These are phyloP conservation scores for Pristionchus pacificus DNA, from an alignment of 1,140 invertebrate species.

Conservation along the genomic window DNA sequence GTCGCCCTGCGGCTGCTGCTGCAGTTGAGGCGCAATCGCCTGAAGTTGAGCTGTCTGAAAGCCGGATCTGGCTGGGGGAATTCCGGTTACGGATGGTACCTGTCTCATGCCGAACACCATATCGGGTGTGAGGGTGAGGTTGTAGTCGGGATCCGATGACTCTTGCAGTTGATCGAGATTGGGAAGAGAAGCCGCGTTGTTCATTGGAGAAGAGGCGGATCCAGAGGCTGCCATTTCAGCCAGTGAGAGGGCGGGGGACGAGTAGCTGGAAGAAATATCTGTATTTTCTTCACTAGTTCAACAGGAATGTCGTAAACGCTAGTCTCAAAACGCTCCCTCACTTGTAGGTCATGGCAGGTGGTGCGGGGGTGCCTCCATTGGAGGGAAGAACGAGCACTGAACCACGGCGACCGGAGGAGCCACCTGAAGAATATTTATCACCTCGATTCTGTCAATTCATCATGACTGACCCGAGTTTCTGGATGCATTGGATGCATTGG, in stretches of 20 bases:
- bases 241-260: constrained; percentile 23
- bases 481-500: neutral
- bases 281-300: neutral
- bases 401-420: too few species aligned
- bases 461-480: neutral
- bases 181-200: constrained; percentile 25
- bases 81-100: too few species aligned
- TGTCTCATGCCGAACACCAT: constrained; percentile 32
- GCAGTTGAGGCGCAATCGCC: neutral
- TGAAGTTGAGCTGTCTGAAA: too few species aligned
- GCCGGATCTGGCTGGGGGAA: too few species aligned
- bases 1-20: constrained; percentile 34
- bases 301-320: neutral
- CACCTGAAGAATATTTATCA: too few species aligned
- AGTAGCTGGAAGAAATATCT: constrained; percentile 17
- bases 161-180: constrained; percentile 32
- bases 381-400: too few species aligned
- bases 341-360: neutral
- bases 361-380: neutral
- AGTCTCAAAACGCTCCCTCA: neutral
- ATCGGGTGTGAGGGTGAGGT: constrained; percentile 51
- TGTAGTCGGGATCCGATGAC: constrained; percentile 53
- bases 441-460: too few species aligned
- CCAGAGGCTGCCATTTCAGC: neutral
- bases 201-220: constrained; percentile 6